A percentile compares a stretch with the other conserved stretches of the same genome.
These are phyloP conservation scores for Thysanoteuthis rhombus DNA, from an alignment of 2,888 invertebrate genomes.

Conservation along the genomic window DNA sequence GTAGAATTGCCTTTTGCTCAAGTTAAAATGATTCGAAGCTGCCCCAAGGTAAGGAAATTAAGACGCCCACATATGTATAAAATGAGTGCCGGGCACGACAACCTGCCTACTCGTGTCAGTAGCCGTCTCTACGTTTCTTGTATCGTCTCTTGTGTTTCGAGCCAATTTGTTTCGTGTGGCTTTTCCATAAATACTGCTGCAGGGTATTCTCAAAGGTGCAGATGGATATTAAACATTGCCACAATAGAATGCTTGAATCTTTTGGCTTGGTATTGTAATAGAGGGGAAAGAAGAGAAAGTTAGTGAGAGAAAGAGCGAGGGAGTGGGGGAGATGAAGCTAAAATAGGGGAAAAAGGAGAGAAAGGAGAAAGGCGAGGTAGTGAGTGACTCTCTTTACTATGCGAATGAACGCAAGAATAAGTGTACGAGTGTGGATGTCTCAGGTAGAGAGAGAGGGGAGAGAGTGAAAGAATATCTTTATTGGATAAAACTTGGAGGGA, in stretches of 20 bases:
- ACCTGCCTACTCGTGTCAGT: background rate
- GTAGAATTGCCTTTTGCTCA: too few relatives aligned
- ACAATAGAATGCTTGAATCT: background rate
- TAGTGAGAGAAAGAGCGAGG: too few relatives aligned
- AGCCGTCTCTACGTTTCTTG: background rate
- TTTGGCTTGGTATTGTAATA: background rate
- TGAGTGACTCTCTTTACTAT: too few relatives aligned
- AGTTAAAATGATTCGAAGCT: background rate
- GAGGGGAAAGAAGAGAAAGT: too few relatives aligned
- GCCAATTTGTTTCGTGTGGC: background rate
- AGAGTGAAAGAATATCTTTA: too few relatives aligned
- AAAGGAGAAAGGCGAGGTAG: too few relatives aligned
- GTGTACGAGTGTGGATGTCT: too few relatives aligned
- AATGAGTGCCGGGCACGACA: background rate
- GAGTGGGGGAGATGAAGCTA: background rate
- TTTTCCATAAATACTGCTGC: background rate
- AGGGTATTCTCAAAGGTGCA: background rate
- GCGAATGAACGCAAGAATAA: too few relatives aligned
- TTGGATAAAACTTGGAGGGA: too few relatives aligned
- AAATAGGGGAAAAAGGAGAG: too few relatives aligned
- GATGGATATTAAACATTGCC: background rate
- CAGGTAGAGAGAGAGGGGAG: too few relatives aligned
- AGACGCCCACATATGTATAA: background rate
- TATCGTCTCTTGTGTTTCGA: background rate
- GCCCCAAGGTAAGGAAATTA: background rate